Conservation (phyloP, 1,140 invertebrate genomes). For the Drosophila malerkotliana region DNA sequence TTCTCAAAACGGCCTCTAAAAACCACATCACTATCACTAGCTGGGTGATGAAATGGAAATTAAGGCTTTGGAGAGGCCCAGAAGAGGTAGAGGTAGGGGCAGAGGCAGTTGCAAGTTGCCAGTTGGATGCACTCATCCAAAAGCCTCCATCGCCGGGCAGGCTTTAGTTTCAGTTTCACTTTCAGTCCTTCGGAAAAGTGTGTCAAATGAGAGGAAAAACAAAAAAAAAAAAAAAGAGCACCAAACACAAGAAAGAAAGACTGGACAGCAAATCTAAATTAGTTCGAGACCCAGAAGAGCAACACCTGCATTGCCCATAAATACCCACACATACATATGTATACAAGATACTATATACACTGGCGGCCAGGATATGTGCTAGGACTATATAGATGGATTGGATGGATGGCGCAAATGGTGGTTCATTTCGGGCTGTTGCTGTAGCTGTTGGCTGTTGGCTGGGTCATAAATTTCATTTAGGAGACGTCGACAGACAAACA, state of each 20-base stretch:
- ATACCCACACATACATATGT: conserved; percentile 1
- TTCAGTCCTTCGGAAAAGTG: conserved; percentile 20
- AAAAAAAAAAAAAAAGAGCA: background rate
- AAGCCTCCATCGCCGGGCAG: conserved; percentile 10
- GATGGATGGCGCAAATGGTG: conserved; percentile 26
- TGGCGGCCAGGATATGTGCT: background rate
- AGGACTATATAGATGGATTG: conserved; percentile 20
- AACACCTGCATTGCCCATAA: conserved; percentile 40
- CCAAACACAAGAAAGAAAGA: background rate
- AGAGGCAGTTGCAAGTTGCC: conserved; percentile 15
- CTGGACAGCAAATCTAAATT: conserved; percentile 43
- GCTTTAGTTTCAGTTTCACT: conserved; percentile 41
- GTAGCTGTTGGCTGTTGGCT: conserved; percentile 1
- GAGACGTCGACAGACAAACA: conserved; percentile 44
- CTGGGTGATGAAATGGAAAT: background rate
- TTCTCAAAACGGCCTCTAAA: background rate
- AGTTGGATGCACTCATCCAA: conserved; percentile 44
- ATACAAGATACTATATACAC: background rate
- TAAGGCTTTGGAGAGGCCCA: background rate
- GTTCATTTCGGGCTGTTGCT: conserved; percentile 37
- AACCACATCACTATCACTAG: background rate
- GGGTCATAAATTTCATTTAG: conserved; percentile 50
- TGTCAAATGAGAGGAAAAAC: conserved; percentile 20
- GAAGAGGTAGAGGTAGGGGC: background rate
- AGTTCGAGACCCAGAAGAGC: conserved; percentile 22